Evolutionary conservation across 2,113 vertebrate species (phyloP).

Genomic region (Eretmochelys imbricata): DNA sequence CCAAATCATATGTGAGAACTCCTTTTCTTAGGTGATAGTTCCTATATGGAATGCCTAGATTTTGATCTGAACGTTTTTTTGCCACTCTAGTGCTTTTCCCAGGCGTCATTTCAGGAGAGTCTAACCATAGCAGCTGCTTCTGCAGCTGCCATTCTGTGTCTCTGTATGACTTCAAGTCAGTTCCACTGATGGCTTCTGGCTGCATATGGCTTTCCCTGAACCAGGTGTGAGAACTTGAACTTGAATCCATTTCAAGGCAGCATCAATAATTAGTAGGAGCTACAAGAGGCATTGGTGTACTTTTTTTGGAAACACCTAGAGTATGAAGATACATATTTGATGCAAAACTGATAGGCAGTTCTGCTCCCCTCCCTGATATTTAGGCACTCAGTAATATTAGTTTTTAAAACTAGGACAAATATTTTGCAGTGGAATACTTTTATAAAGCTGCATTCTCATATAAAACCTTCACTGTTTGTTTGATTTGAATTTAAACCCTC

Average conservation of each 20-base stretch:
- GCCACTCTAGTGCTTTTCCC: not conserved
- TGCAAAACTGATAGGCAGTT: not conserved
- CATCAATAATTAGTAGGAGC: conserved; percentile 24
- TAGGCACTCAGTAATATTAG: not conserved
- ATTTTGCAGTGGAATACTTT: not conserved
- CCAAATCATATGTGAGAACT: not conserved
- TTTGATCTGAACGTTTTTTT: not conserved
- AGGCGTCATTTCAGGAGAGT: not conserved
- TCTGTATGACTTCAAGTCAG: not conserved
- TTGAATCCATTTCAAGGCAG: conserved; percentile 29
- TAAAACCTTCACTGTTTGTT: not conserved
- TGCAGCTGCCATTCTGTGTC: conserved; percentile 39
- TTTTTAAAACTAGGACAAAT: not conserved
- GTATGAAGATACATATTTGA: not conserved
- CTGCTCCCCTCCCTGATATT: not conserved
- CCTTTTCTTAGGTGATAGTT: not conserved
- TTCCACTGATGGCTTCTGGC: conserved; percentile 1
- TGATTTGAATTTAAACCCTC: conserved; percentile 3
- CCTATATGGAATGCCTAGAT: not conserved
- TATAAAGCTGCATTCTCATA: not conserved
- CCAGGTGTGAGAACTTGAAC: conserved; percentile 39
- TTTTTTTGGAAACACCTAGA: not conserved
- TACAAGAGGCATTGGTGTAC: not conserved
- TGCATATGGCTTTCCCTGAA: conserved; percentile 16
- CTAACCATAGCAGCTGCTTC: conserved; percentile 25